Percentiles rank a stretch among this genome's conserved stretches.
These are phyloP conservation scores for Sebastes steindachneri DNA, from an alignment of 2,797 vertebrate species.

Conservation along the genomic window DNA sequence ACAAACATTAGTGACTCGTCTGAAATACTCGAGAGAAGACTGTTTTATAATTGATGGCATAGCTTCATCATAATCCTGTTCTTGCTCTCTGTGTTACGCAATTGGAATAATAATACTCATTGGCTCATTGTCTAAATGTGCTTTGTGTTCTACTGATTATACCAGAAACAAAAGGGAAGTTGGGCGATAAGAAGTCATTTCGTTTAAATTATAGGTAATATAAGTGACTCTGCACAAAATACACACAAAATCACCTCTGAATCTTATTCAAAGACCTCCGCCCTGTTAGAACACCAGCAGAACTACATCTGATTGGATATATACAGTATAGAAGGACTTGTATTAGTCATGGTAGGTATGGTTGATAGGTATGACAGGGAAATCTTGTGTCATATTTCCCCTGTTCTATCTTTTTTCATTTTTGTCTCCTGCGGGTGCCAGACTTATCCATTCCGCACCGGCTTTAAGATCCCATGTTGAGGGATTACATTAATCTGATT, in stretches of 20 bases:
- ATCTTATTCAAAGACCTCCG: neutral
- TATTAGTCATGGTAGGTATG: neutral
- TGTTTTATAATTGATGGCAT: conserved; percentile 15
- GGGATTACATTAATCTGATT: conserved; percentile 57
- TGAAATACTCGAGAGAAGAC: neutral
- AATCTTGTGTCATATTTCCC: neutral
- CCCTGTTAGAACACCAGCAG: neutral
- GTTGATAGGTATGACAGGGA: neutral
- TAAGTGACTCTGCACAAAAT: conserved; percentile 7
- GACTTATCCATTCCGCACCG: neutral
- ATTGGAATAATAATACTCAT: neutral
- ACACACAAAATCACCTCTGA: neutral
- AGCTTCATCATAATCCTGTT: conserved; percentile 23
- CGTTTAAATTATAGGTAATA: neutral
- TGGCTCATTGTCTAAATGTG: conserved; percentile 1
- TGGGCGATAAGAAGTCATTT: neutral
- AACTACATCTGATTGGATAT: neutral
- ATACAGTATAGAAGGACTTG: neutral
- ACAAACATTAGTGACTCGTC: neutral
- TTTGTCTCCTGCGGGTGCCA: conserved; percentile 1
- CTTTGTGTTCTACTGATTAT: conserved; percentile 14
- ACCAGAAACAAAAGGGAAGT: conserved; percentile 3
- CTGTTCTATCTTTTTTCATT: conserved; percentile 1
- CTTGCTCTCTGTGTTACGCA: neutral
- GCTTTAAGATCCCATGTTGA: conserved; percentile 32